Conservation (phyloP, 2,797 vertebrate genomes). For the Anisognathus igniventris region DNA sequence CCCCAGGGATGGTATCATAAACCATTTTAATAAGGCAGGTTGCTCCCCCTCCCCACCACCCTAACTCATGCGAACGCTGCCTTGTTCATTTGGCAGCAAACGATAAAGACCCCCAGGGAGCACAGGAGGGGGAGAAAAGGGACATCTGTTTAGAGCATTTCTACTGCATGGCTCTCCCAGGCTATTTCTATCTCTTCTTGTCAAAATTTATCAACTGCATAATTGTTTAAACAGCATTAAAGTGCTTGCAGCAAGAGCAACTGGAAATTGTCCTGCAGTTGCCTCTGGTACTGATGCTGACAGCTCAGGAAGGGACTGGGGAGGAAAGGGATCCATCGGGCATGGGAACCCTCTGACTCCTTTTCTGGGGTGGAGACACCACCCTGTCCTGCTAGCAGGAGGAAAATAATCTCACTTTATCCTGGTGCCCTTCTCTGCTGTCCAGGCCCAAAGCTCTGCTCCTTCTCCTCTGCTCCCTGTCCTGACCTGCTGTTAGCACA, state of each 20-base stretch:
- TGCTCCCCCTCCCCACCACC: background rate
- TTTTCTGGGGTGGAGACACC: background rate
- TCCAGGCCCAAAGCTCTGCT: background rate
- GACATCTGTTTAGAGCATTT: conserved; percentile 67
- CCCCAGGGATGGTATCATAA: conserved; percentile 1
- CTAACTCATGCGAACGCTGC: background rate
- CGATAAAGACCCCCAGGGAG: conserved; percentile 36
- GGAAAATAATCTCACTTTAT: background rate
- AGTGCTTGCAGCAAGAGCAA: conserved; percentile 61
- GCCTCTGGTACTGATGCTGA: conserved; percentile 52
- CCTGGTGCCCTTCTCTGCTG: background rate
- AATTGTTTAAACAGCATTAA: conserved; percentile 72
- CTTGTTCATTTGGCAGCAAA: conserved; percentile 59
- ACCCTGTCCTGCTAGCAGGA: background rate
- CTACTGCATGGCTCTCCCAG: conserved; percentile 62
- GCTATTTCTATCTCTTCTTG: conserved; percentile 69
- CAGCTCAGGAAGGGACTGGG: conserved; percentile 26
- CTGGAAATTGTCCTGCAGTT: conserved; percentile 59
- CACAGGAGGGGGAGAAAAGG: conserved; percentile 45
- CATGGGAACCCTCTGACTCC: conserved; percentile 43
- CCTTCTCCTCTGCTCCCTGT: background rate
- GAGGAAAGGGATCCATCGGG: background rate
- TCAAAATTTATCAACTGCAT: conserved; percentile 72
- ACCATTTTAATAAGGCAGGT: conserved; percentile 12
- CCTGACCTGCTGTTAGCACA: background rate